Evolutionary conservation across 1,140 invertebrate species (phyloP).

Genomic region (Steinernema khuongi): DNA sequence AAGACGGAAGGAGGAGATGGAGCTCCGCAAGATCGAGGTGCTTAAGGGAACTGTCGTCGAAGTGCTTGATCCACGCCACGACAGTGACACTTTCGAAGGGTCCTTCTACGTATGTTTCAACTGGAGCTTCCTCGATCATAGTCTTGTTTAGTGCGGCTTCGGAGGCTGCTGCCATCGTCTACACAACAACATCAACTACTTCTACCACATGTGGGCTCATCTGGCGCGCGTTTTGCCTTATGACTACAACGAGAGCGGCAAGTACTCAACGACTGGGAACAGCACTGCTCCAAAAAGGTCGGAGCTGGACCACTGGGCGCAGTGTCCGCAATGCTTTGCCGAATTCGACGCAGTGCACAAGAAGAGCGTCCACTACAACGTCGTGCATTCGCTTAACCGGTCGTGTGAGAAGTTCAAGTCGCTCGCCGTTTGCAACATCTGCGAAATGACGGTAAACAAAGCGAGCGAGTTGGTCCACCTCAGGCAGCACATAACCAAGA

Average conservation of each 20-base stretch:
- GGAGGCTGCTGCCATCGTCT: not conserved
- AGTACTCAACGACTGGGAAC: not conserved
- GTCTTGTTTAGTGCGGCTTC: not conserved
- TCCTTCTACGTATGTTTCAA: not conserved
- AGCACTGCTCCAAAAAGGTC: not conserved
- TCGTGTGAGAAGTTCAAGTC: not conserved
- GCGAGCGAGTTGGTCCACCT: not conserved
- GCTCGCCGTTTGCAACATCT: not conserved
- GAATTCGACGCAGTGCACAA: not conserved
- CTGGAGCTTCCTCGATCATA: not conserved
- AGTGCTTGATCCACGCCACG: not conserved
- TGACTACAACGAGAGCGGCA: constrained; percentile 6
- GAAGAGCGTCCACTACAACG: not conserved
- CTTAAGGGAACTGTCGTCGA: not conserved
- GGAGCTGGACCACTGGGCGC: not conserved
- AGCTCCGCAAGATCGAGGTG: not conserved
- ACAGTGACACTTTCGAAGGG: not conserved
- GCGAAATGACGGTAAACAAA: not conserved
- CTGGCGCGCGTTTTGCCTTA: not conserved
- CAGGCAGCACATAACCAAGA: not conserved
- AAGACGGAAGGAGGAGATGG: not conserved
- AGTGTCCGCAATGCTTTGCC: constrained; percentile 8
- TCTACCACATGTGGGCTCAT: constrained; percentile 6
- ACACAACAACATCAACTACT: constrained; percentile 14
- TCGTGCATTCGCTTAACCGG: not conserved